A percentile compares a stretch with the other conserved stretches of the same genome.
Evolutionary conservation across 2,113 vertebrate species (phyloP).

Genomic region (Eleginops maclovinus): DNA sequence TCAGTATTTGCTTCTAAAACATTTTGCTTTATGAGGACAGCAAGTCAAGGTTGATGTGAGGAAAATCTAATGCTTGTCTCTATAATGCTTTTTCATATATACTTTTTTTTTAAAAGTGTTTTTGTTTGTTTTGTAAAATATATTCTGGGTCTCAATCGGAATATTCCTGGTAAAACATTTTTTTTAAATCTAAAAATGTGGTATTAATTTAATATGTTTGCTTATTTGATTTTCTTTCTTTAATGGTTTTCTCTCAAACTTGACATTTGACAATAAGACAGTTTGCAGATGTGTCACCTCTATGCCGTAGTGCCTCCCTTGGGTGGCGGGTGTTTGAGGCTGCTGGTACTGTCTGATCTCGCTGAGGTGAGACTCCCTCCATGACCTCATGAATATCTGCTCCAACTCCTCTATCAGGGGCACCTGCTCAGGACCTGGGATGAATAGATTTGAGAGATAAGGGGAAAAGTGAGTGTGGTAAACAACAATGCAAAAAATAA

Average conservation of each 20-base stretch:
- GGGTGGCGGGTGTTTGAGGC: conserved; percentile 79
- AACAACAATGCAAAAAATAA: neutral
- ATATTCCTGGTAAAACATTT: no score
- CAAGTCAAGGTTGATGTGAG: neutral
- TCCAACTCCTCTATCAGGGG: conserved; percentile 96
- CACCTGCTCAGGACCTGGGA: conserved; percentile 91
- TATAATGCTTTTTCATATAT: no score
- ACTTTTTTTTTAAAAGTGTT: no score
- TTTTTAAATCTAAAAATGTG: no score
- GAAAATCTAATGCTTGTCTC: no score
- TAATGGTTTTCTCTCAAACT: neutral
- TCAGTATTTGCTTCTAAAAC: conserved; percentile 2
- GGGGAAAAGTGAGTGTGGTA: neutral
- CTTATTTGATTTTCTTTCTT: neutral
- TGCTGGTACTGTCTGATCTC: conserved; percentile 95
- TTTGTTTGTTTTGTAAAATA: no score
- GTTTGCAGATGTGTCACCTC: conserved; percentile 63
- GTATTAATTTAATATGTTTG: no score
- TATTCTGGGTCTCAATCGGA: no score
- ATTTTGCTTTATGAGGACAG: neutral
- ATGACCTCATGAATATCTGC: conserved; percentile 96
- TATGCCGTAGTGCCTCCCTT: conserved; percentile 75
- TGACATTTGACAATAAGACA: neutral
- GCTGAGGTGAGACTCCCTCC: conserved; percentile 93
- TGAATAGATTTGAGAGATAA: conserved; percentile 2